Conservation (phyloP, 1,140 invertebrate genomes). For the Campoletis sonorensis region DNA sequence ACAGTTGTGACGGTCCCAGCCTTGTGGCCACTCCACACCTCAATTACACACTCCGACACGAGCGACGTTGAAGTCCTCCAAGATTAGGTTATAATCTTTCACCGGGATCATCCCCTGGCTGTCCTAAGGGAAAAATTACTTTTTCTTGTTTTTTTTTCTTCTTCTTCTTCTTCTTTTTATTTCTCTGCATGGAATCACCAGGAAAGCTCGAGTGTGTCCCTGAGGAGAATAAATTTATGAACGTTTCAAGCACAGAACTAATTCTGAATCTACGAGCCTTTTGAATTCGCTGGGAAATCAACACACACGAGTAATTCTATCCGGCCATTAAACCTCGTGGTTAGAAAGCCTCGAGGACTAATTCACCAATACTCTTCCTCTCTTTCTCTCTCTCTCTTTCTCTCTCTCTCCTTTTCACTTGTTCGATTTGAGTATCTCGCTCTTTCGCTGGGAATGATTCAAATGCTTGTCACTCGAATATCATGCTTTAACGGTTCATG, state of each 20-base stretch:
- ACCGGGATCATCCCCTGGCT: conserved; percentile 7
- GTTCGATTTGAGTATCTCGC: too few relatives aligned
- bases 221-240: too few relatives aligned
- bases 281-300: too few relatives aligned
- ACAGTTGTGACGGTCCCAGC: not conserved
- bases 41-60: conserved; percentile 13
- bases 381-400: not conserved
- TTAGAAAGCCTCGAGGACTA: too few relatives aligned
- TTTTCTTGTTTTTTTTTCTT: not conserved
- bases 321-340: not conserved
- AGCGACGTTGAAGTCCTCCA: conserved; percentile 8
- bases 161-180: too few relatives aligned
- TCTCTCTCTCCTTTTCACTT: too few relatives aligned
- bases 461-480: conserved; percentile 3
- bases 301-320: not conserved
- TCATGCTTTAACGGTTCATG: conserved; percentile 2
- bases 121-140: not conserved
- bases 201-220: not conserved
- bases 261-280: too few relatives aligned
- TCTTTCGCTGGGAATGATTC: not conserved
- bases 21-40: conserved; percentile 22
- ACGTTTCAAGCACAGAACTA: too few relatives aligned
- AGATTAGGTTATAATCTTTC: conserved; percentile 25
- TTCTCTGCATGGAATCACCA: not conserved
- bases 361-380: too few relatives aligned